These are phyloP conservation scores for Oscheius onirici DNA, from an alignment of 2,888 invertebrate genomes.

Conservation along the genomic window DNA sequence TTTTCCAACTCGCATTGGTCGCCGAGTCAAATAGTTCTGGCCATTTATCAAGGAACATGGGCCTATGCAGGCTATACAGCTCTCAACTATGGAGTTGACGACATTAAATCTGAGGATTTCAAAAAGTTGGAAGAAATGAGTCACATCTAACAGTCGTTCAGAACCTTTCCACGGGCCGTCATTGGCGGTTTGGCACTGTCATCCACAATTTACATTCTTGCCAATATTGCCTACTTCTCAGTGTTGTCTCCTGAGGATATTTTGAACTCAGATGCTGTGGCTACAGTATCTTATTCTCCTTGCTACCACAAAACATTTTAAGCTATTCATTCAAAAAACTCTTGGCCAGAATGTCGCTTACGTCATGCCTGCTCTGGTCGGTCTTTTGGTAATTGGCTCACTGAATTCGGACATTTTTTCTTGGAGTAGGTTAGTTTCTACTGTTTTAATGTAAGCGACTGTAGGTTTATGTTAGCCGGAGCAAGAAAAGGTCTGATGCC, in stretches of 20 bases:
- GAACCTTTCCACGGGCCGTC: slow-evolving; percentile 48
- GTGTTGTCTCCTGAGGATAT: slow-evolving; percentile 51
- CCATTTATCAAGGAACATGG: slow-evolving; percentile 57
- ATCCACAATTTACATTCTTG: slow-evolving; percentile 47
- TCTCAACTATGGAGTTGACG: slow-evolving; percentile 57
- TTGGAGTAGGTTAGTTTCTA: slow-evolving; percentile 42
- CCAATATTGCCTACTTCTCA: slow-evolving; percentile 52
- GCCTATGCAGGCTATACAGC: slow-evolving; percentile 55
- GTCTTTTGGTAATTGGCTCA: slow-evolving; percentile 49
- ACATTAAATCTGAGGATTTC: slow-evolving; percentile 49
- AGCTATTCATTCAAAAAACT: background rate
- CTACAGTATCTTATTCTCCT: background rate
- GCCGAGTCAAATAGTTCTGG: slow-evolving; percentile 44
- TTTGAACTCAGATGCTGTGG: slow-evolving; percentile 37
- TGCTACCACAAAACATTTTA: background rate
- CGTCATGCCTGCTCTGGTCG: slow-evolving; percentile 49
- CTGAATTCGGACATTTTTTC: slow-evolving; percentile 51
- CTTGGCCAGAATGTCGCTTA: slow-evolving; percentile 41
- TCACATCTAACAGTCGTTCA: slow-evolving; percentile 5
- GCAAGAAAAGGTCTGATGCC: slow-evolving; percentile 51
- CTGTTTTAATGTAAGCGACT: background rate
- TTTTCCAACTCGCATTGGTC: slow-evolving; percentile 44
- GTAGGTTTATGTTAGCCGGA: slow-evolving; percentile 51
- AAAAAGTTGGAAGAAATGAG: slow-evolving; percentile 34
- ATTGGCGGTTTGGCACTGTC: slow-evolving; percentile 49